Base-by-base conservation (phyloP, 2,113 vertebrate species). In the Xenotilapia caudafasciata region DNA sequence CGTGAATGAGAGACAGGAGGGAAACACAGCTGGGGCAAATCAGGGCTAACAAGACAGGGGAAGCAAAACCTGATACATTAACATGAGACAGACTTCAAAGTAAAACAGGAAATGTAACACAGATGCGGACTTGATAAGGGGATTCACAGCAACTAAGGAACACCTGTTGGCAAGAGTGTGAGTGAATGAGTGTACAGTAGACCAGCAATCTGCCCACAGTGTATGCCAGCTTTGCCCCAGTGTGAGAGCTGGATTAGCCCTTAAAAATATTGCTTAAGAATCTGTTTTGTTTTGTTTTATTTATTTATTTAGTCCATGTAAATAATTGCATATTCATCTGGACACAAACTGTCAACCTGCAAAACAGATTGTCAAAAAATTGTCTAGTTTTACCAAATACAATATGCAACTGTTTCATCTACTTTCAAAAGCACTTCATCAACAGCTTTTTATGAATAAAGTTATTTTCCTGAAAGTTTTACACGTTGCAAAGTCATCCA, bases 281-380 rank as follows among this genome's bases (percentile, higher is more conserved):
- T 6, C n/a, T 2, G n/a, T 9, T 54, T 2, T 1, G 0, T 4
- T 51, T 10, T 1, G n/a, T n/a, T n/a, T n/a, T n/a, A n/a, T n/a
- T n/a, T 0, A 31, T 31, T 2, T 53, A 1, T 53, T 53, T 53
- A 21, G 51, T 53, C 51, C 9, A 53, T 53, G 51, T 53, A 53
- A 53, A 53, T 21, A 54, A 21, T 21, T 6, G 0, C n/a, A 54
- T 21, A 21, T 54, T 54, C 9, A 54, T 54, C 51, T 1, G 2
- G n/a, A 21, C n/a, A 21, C 51, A 54, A 21, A 6, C 51, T 23
- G 21, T 55, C n/a, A 54, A 0, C n/a, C 2, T 54, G n/a, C n/a
- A 54, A 54, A 54, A 54, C n/a, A 53, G 9, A 53, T 11, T 53
- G 49, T 53, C 49, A 53, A 21, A 53, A 11, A 53, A n/a, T n/a